Evolutionary conservation across 2,113 vertebrate species (phyloP).

Genomic region (Mohoua ochrocephala): DNA sequence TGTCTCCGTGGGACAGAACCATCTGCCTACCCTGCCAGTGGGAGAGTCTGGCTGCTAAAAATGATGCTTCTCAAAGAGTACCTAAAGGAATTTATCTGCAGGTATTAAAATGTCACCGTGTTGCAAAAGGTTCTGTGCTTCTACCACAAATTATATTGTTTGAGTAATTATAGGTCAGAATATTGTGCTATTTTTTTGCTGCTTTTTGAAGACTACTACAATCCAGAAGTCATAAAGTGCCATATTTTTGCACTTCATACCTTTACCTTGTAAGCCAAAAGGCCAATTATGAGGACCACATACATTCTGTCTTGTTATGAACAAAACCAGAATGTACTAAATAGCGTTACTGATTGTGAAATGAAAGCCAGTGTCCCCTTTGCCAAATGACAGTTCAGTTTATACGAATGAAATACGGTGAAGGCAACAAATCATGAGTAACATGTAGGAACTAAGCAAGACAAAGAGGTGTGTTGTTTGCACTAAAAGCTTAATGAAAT

Average conservation of each 20-base stretch:
- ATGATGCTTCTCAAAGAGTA: not conserved
- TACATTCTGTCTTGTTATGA: not conserved
- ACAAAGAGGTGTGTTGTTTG: not conserved
- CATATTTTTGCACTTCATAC: not conserved
- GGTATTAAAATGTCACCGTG: not conserved
- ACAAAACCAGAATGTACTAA: not conserved
- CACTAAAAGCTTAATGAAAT: not conserved
- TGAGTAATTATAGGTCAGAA: not conserved
- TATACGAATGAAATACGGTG: not conserved
- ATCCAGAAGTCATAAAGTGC: not conserved
- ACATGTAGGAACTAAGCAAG: not conserved
- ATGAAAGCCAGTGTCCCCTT: not conserved
- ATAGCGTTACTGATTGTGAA: not conserved
- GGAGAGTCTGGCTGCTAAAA: not conserved
- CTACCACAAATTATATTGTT: not conserved
- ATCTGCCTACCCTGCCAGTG: not conserved
- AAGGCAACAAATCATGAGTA: not conserved
- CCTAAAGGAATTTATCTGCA: not conserved
- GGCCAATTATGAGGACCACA: not conserved
- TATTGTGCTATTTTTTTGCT: not conserved
- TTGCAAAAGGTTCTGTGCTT: not conserved
- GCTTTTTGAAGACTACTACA: not conserved
- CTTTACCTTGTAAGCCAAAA: not conserved
- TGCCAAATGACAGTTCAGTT: not conserved
- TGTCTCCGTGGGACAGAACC: fast-evolving